Conservation (phyloP, 2,888 invertebrate species). For the Agrochola lychnidis region DNA sequence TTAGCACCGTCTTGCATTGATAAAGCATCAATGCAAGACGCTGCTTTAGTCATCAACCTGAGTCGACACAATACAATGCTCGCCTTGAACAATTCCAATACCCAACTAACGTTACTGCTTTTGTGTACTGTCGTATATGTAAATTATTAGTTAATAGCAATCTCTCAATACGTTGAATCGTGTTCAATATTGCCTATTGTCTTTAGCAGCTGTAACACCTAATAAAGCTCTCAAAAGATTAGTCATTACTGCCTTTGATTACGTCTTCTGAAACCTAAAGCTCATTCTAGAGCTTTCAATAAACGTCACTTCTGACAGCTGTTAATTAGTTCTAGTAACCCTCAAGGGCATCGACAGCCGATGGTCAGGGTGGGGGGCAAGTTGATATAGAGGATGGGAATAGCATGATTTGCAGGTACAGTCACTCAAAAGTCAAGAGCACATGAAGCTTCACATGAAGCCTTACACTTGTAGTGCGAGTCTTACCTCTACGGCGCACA, state of each 20-base stretch:
- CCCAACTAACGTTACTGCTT: not conserved
- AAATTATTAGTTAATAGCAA: slow-evolving; percentile 8
- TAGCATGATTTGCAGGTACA: too few species aligned
- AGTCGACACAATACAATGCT: slow-evolving; percentile 2
- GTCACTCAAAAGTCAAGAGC: too few species aligned
- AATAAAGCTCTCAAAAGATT: slow-evolving; percentile 1
- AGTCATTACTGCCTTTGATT: slow-evolving; percentile 6
- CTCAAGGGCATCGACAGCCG: too few species aligned
- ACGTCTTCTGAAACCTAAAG: not conserved
- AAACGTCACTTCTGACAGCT: not conserved
- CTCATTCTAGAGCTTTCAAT: not conserved
- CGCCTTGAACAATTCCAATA: slow-evolving; percentile 11
- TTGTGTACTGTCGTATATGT: slow-evolving; percentile 1
- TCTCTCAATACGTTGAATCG: not conserved
- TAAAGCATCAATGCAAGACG: not conserved
- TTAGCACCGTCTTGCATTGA: not conserved
- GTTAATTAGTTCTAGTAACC: not conserved
- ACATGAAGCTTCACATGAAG: too few species aligned
- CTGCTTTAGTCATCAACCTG: slow-evolving; percentile 2
- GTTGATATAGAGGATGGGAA: too few species aligned
- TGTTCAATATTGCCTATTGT: slow-evolving; percentile 1
- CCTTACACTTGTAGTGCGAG: too few species aligned
- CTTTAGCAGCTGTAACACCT: not conserved
- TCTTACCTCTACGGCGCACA: too few species aligned
- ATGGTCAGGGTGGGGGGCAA: too few species aligned